These are phyloP conservation scores for Chromoteleia sp. DNA, from an alignment of 2,888 invertebrate species.

Conservation along the genomic window DNA sequence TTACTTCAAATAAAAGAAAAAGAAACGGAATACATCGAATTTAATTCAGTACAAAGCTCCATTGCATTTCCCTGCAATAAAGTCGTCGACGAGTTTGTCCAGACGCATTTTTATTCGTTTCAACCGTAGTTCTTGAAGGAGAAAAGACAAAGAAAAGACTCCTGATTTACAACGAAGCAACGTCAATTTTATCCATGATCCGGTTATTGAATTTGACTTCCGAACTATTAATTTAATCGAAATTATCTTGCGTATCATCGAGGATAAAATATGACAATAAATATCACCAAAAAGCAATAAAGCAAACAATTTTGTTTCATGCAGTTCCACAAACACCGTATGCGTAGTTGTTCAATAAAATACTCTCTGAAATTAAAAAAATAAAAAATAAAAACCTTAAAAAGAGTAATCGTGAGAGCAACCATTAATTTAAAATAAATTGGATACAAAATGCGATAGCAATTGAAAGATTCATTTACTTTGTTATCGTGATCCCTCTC, in stretches of 20 bases:
- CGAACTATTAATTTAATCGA: constrained; percentile 8
- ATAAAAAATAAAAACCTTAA: constrained; percentile 21
- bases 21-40: too few relatives aligned
- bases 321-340: constrained; percentile 14
- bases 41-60: too few relatives aligned
- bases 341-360: constrained; percentile 34
- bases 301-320: constrained; percentile 37
- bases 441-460: not conserved
- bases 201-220: constrained; percentile 2
- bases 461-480: constrained; percentile 74
- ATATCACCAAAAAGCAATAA: constrained; percentile 36
- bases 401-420: too few relatives aligned
- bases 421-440: too few relatives aligned
- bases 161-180: too few relatives aligned
- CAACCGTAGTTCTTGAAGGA: too few relatives aligned
- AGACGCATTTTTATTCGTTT: too few relatives aligned
- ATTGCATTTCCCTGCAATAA: too few relatives aligned
- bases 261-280: not conserved
- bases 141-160: not conserved
- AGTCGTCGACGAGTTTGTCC: too few relatives aligned
- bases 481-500: constrained; percentile 80
- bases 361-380: constrained; percentile 49
- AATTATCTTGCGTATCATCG: constrained; percentile 1
- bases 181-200: too few relatives aligned
- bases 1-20: not conserved